Base-by-base conservation (phyloP, 37 sponge, comb jelly and placozoan species). In the Theonella swinhoei region DNA sequence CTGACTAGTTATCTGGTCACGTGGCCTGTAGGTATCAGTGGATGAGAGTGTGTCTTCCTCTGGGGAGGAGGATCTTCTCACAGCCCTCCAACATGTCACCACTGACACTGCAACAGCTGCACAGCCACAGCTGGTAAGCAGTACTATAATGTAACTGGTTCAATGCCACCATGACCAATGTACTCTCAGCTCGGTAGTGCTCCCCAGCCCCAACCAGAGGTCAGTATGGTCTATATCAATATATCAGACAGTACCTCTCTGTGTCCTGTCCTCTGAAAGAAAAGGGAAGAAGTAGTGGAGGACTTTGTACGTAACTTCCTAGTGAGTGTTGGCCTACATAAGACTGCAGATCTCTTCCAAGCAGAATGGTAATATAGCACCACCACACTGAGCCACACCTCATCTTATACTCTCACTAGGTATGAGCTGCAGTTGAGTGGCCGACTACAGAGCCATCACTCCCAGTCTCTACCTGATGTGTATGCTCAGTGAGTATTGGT, bases 241-340 rank as follows among this genome's bases (percentile, higher is more conserved):
- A n/a, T n/a, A n/a, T n/a, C n/a, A n/a, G n/a, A n/a, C 24, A 63
- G 64, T 3, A 2, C 3, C 64, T 63, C 64, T 1, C 24, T 5
- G 64, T 5, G 9, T 68, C 31, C 34, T 3, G 2, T 1, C 5
- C 69, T 68, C 69, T 33, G 34, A 20, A 65, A 47, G 54, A 14
- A 47, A 47, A 47, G 54, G 54, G 14, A 47, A 14, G 98, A 98
- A 68, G 94, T 98, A 23, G 93, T 98, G 36, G 98, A 98, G 34
- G 98, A 98, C 74, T 98, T 95, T 87, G 94, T 98, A 73, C 59
- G 96, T 37, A 98, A 98, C 74, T 98, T 91, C 71, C 88, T 98
- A 4, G 85, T 96, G 40, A 36, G 63, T 11, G 80, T 86, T 85
- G 88, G 91, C 14, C 75, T 98, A 83, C 75, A 80, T 25, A 11